Percentiles rank a stretch among this genome's conserved stretches.
Evolutionary conservation across 1,140 invertebrate species (phyloP).

Genomic region (Drosophila busckii): DNA sequence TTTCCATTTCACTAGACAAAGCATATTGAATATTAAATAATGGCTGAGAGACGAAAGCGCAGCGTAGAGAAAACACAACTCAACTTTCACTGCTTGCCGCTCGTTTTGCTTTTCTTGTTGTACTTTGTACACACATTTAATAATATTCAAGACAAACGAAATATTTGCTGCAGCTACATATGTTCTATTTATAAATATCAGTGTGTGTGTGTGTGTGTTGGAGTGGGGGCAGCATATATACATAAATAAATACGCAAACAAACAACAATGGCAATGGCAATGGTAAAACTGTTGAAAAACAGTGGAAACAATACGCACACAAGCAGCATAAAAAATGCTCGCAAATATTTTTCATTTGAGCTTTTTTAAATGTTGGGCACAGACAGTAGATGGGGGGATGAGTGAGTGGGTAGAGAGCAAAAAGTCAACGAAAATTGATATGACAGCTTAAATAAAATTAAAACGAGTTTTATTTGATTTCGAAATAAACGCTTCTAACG

Average conservation of each 20-base stretch:
- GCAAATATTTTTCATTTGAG: conserved; percentile 47
- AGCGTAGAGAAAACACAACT: not conserved
- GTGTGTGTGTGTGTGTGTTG: not conserved
- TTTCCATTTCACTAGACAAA: conserved; percentile 67
- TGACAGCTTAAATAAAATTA: conserved; percentile 23
- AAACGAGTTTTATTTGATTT: conserved; percentile 12
- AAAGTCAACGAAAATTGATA: conserved; percentile 1
- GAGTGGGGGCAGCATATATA: conserved; percentile 15
- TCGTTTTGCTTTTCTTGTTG: conserved; percentile 38
- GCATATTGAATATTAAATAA: conserved; percentile 76
- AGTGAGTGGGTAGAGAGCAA: not conserved
- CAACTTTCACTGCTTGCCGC: conserved; percentile 21
- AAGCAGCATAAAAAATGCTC: conserved; percentile 69
- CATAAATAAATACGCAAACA: conserved; percentile 59
- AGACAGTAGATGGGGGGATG: not conserved
- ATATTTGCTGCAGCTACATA: conserved; percentile 43
- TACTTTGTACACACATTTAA: conserved; percentile 43
- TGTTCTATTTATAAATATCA: conserved; percentile 14
- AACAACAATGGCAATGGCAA: conserved; percentile 35
- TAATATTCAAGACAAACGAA: conserved; percentile 73
- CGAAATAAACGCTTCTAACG: too few relatives aligned
- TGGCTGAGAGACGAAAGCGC: conserved; percentile 1
- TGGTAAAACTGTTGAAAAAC: conserved; percentile 54
- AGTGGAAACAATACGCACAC: conserved; percentile 71
- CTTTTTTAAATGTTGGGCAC: conserved; percentile 16